These are phyloP conservation scores for Sminthurides aquaticus DNA, from an alignment of 2,888 invertebrate species.

Conservation along the genomic window DNA sequence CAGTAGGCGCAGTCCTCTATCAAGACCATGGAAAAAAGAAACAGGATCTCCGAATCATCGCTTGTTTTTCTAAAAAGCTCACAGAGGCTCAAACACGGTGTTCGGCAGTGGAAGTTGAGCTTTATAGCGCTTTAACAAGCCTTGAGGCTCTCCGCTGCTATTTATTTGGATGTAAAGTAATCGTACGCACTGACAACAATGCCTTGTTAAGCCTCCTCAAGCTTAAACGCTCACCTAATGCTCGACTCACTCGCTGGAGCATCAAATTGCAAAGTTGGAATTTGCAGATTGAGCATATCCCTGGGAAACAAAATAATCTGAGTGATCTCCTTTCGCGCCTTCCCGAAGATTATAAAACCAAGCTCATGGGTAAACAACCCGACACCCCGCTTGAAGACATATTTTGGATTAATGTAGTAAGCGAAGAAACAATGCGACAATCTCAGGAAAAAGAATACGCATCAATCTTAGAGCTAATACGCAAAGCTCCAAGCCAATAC, in stretches of 20 bases:
- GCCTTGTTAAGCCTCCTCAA: background rate
- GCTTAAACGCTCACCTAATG: background rate
- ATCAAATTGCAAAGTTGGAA: background rate
- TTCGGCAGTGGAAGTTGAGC: background rate
- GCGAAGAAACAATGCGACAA: background rate
- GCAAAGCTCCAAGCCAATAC: background rate
- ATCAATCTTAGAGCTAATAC: background rate
- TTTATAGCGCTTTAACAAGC: background rate
- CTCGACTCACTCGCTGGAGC: background rate
- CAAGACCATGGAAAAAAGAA: background rate
- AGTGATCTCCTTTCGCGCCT: background rate
- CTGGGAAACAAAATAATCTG: background rate
- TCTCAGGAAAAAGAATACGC: background rate
- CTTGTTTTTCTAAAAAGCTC: background rate
- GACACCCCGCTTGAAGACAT: background rate
- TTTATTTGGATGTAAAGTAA: background rate
- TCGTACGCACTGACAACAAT: background rate
- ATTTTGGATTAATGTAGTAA: background rate
- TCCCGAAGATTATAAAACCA: background rate
- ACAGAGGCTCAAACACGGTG: background rate
- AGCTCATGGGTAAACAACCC: background rate
- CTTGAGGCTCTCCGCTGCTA: background rate
- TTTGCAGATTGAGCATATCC: background rate
- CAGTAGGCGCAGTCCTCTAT: background rate
- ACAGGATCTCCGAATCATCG: background rate